A percentile compares a stretch with the other conserved stretches of the same genome.
Evolutionary conservation across 2,888 invertebrate species (phyloP).

Genomic region (Aspidiotus rigidus): DNA sequence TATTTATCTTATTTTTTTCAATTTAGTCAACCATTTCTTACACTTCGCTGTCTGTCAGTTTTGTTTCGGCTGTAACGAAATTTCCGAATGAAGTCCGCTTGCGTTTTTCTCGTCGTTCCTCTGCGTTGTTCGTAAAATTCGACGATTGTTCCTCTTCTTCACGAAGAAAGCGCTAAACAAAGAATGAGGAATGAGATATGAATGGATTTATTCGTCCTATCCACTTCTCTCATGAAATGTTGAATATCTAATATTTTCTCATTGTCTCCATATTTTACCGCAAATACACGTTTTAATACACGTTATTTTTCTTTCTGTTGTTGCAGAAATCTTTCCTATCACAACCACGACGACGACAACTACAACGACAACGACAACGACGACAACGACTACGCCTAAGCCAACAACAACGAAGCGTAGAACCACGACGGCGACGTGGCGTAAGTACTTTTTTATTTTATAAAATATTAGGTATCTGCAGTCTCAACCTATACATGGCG

Average conservation of each 20-base stretch:
- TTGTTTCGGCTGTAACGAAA: background rate
- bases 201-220: no score
- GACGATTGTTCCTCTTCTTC: background rate
- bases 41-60: background rate
- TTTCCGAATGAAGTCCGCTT: background rate
- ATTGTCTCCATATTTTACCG: background rate
- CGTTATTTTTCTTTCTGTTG: background rate
- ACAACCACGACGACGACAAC: constrained; percentile 24
- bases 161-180: no score
- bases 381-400: constrained; percentile 17
- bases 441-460: background rate
- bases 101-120: constrained; percentile 1
- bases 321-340: constrained; percentile 19
- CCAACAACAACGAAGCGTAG: constrained; percentile 15
- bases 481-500: no score
- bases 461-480: no score
- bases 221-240: background rate
- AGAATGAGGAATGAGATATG: no score
- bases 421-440: constrained; percentile 1
- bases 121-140: background rate
- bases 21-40: background rate
- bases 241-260: background rate
- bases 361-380: constrained; percentile 17
- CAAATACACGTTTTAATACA: background rate
- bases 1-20: constrained; percentile 3